Evolutionary conservation across 2,888 invertebrate genomes (phyloP), one percentile per base, ranked within the genome.

Genomic region (Zaprionus obscuricornis): DNA sequence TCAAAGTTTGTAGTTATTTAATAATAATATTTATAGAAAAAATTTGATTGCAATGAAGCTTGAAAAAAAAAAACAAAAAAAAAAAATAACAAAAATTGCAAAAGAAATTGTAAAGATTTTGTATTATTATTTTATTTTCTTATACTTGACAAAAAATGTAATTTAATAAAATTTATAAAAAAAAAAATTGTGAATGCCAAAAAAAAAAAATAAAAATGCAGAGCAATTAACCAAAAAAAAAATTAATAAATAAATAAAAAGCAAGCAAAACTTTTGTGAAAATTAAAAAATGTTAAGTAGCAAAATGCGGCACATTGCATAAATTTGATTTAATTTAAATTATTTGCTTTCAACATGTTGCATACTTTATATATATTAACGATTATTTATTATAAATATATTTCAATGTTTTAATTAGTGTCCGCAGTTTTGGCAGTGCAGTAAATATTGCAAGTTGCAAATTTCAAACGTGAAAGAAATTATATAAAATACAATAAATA

Each of bases 401-500:
- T n/a, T n/a, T n/a, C n/a, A n/a, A n/a, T n/a, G n/a, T n/a, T n/a
- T n/a, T n/a, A n/a, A n/a, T n/a, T n/a, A n/a, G n/a, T n/a, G n/a
- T n/a, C n/a, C n/a, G n/a, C n/a, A n/a, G n/a, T n/a, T n/a, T 7
- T 22, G 7, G 22, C 5, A 22, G 7, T 5, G 7, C 4, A 22
- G 22, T 4, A 22, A 22, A 22, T 22, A 22, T 5, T 5, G 7
- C 4, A 5, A 13, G 7, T 27, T 43, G 26, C 13, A 33, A 36
- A 56, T 62, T 37, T 62, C n/a, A n/a, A n/a, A n/a, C n/a, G 45
- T 51, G 74, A 81, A 74, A 70, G 74, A 77, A 74, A 82, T 74
- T 50, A 63, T 72, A 82, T 59, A 63, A 75, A 78, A 75, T 75
- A 72, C 72, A n/a, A n/a, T n/a, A n/a, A n/a, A n/a, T n/a, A n/a